phyloP scores from a whole-genome alignment of 2,888 invertebrate species.

The Mimumesa dahlbomi region DNA sequence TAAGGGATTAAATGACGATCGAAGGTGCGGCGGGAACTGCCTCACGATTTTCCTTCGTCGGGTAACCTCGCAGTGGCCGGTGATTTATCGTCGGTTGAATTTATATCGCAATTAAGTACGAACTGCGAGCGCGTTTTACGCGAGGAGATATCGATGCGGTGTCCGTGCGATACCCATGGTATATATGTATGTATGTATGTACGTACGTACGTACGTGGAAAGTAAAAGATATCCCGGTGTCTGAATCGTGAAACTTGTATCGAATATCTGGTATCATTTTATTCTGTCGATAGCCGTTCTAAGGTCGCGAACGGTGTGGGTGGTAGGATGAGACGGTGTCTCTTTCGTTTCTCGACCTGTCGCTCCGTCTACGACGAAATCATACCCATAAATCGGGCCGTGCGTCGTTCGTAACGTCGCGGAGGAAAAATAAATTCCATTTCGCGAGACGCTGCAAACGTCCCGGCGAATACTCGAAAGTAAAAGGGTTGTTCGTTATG shows the following conservation, averaged over 20 bases:
- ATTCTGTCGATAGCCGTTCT: too few species aligned
- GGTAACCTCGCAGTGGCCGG: slow-evolving; percentile 32
- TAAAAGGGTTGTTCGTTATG: slow-evolving; percentile 59
- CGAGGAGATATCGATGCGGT: slow-evolving; percentile 51
- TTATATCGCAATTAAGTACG: slow-evolving; percentile 64
- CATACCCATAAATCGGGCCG: slow-evolving; percentile 63
- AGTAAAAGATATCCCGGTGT: slow-evolving; percentile 23
- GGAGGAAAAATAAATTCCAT: slow-evolving; percentile 69
- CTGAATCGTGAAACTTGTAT: background rate
- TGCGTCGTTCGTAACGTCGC: slow-evolving; percentile 42
- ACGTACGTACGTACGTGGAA: slow-evolving; percentile 1
- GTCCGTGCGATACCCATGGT: slow-evolving; percentile 28
- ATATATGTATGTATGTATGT: too few species aligned
- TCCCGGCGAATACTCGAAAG: slow-evolving; percentile 55
- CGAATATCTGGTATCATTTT: too few species aligned
- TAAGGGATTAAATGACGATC: slow-evolving; percentile 58
- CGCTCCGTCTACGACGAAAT: slow-evolving; percentile 27
- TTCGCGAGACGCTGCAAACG: slow-evolving; percentile 47
- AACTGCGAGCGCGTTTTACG: slow-evolving; percentile 50
- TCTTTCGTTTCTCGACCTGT: slow-evolving; percentile 8
- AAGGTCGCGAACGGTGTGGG: too few species aligned
- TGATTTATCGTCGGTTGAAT: slow-evolving; percentile 57
- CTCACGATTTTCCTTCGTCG: slow-evolving; percentile 51
- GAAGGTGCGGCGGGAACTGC: slow-evolving; percentile 38
- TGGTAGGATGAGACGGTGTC: too few species aligned